Base-by-base conservation (phyloP, 1,140 invertebrate species). In the Drosophila saltans region DNA sequence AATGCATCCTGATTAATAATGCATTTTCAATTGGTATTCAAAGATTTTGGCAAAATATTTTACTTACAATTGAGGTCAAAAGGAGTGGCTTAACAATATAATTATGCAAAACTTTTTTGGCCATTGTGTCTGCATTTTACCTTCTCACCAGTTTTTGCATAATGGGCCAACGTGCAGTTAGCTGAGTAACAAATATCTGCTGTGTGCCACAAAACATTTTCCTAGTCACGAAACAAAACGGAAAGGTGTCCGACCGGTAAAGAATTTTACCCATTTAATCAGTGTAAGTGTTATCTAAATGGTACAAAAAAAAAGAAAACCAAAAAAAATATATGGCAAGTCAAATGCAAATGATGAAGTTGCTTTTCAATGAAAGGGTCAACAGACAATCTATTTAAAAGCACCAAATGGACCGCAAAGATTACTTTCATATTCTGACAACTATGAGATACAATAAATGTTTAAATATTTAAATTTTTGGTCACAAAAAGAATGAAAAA, bases 211-310 rank as follows among this genome's bases (percentile, higher is more conserved):
- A 59, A 59, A 59, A 39, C 74, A 70, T 70, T 77, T 60, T 60
- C 36, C 39, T 21, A 33, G 30, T 43, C 60, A 69, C 64, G 48
- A 63, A 33, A 30, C 30, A 55, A 43, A 63, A 60, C 76, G n/a
- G 66, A 77, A 74, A 77, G 66, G 66, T 77, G 76, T 66, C 59
- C 66, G 55, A 76, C 76, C 74, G 60, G 73, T 55, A 64, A 10
- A 74, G 41, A 66, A 76, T 71, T 77, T 55, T 74, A 43, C 56
- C 52, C 73, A 77, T 77, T 77, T 77, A 77, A 77, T 77, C 75
- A 77, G 66, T 77, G 60, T 77, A 77, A 77, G 75, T 77, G 75
- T 71, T 71, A 62, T 61, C 60, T 59, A 39, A 48, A 55, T 48
- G 16, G 59, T 2, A 45, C 68, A 60, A 72, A 52, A 65, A 66